Evolutionary conservation across 2,113 vertebrate species (phyloP).

Genomic region (Chunga burmeisteri): DNA sequence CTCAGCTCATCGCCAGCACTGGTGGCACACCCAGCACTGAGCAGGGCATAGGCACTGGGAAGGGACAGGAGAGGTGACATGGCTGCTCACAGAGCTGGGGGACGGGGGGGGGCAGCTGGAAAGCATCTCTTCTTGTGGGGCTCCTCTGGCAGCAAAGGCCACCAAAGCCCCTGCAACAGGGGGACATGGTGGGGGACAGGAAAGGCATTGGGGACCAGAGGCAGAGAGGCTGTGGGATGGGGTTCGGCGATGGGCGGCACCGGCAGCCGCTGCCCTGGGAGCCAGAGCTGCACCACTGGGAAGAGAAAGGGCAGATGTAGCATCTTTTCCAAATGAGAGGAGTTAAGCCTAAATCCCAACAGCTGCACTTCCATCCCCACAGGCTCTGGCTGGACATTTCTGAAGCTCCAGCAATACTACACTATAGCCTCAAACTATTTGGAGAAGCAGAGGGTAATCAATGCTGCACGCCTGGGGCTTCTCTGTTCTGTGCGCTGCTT

Average conservation of each 20-base stretch:
- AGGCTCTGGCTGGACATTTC: not conserved
- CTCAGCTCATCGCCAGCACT: not conserved
- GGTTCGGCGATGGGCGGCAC: rapidly evolving
- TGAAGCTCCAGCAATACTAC: not conserved
- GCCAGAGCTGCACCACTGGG: not conserved
- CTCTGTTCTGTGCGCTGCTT: not conserved
- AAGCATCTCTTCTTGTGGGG: rapidly evolving
- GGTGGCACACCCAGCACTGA: not conserved
- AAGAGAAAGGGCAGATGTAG: no score
- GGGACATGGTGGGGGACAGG: not conserved
- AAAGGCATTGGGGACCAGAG: not conserved
- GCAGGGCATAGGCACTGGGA: rapidly evolving
- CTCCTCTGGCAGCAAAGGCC: not conserved
- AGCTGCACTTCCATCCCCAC: not conserved
- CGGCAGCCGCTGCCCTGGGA: not conserved
- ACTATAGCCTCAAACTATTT: not conserved
- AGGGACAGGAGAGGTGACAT: not conserved
- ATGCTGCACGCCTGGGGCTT: rapidly evolving
- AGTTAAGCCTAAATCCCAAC: not conserved
- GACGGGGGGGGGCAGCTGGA: no score
- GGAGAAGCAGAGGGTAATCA: not conserved
- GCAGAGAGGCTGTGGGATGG: not conserved
- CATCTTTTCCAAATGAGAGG: not conserved
- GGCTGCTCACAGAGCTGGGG: not conserved
- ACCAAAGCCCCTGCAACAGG: not conserved